Percentiles rank a stretch among this genome's conserved stretches.
phyloP scores from a whole-genome alignment of 2,888 invertebrate genomes.

The Agriopis aurantiaria region DNA sequence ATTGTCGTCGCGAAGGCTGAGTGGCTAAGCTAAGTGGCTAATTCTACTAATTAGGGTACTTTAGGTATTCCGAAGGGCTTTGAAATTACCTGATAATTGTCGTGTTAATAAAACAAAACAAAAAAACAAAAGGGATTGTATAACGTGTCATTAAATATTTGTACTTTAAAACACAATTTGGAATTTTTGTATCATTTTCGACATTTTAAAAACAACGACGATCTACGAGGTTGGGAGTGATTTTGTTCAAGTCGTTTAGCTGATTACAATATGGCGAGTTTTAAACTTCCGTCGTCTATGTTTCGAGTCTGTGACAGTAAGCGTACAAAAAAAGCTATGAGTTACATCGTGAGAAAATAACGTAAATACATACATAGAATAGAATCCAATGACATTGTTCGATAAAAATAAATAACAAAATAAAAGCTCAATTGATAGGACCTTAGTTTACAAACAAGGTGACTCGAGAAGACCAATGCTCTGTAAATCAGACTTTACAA shows the following conservation, averaged over 20 bases:
- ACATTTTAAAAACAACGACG: neutral
- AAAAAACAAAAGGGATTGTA: too few species aligned
- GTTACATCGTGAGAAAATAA: slow-evolving; percentile 31
- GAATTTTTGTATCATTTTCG: too few species aligned
- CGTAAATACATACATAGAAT: slow-evolving; percentile 16
- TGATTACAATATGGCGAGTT: neutral
- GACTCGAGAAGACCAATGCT: neutral
- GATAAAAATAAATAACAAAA: slow-evolving; percentile 40
- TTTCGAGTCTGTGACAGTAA: slow-evolving; percentile 2
- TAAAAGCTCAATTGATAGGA: slow-evolving; percentile 38
- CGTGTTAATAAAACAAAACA: too few species aligned
- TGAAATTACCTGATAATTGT: too few species aligned
- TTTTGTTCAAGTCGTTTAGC: neutral
- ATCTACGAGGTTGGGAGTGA: neutral
- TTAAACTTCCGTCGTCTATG: neutral
- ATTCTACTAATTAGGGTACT: too few species aligned
- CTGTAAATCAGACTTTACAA: too few species aligned
- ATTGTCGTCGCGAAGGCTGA: too few species aligned
- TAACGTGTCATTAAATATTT: too few species aligned
- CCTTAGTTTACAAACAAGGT: neutral
- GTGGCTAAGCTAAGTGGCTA: too few species aligned
- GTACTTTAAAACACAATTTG: too few species aligned
- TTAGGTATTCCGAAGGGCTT: too few species aligned
- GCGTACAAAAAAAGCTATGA: neutral
- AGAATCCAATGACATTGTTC: slow-evolving; percentile 46